These are phyloP conservation scores for Thymelicus lineola DNA, from an alignment of 2,888 invertebrate genomes.

Conservation along the genomic window DNA sequence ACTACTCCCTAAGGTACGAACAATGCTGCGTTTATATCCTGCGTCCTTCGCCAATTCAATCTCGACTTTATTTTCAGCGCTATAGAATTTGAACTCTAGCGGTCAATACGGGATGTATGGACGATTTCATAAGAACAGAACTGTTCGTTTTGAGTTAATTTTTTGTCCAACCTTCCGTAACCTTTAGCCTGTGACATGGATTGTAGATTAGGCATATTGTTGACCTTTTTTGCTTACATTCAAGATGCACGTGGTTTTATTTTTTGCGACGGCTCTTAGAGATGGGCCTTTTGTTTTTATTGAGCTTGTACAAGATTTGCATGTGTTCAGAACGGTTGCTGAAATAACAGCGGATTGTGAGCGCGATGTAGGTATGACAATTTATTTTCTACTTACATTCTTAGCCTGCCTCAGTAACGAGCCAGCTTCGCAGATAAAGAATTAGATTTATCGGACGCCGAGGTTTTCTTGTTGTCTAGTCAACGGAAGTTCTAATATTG, in stretches of 20 bases:
- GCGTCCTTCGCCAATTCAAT: slow-evolving; percentile 49
- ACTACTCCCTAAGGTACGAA: slow-evolving; percentile 81
- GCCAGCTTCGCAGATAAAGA: slow-evolving; percentile 48
- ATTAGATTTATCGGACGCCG: slow-evolving; percentile 57
- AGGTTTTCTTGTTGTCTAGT: slow-evolving; percentile 56
- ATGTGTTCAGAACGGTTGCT: slow-evolving; percentile 63
- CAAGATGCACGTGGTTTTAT: slow-evolving; percentile 73
- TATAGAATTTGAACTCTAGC: slow-evolving; percentile 56
- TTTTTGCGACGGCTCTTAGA: slow-evolving; percentile 63
- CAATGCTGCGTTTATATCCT: slow-evolving; percentile 71
- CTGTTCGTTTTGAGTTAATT: slow-evolving; percentile 70
- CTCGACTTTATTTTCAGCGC: slow-evolving; percentile 54
- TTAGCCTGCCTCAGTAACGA: slow-evolving; percentile 41
- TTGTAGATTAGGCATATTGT: slow-evolving; percentile 85
- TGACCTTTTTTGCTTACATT: slow-evolving; percentile 80
- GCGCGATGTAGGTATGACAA: slow-evolving; percentile 55
- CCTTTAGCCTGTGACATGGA: slow-evolving; percentile 84
- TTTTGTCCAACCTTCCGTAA: slow-evolving; percentile 83
- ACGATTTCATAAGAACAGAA: slow-evolving; percentile 69
- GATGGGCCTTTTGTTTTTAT: slow-evolving; percentile 73
- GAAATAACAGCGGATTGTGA: slow-evolving; percentile 46
- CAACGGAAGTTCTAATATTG: slow-evolving; percentile 81
- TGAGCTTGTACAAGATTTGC: slow-evolving; percentile 67
- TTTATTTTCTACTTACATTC: slow-evolving; percentile 56
- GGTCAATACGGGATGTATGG: slow-evolving; percentile 57